A percentile compares a stretch with the other conserved stretches of the same genome.
phyloP scores from a whole-genome alignment of 2,797 vertebrate genomes.

The Pteronotus mesoamericanus region DNA sequence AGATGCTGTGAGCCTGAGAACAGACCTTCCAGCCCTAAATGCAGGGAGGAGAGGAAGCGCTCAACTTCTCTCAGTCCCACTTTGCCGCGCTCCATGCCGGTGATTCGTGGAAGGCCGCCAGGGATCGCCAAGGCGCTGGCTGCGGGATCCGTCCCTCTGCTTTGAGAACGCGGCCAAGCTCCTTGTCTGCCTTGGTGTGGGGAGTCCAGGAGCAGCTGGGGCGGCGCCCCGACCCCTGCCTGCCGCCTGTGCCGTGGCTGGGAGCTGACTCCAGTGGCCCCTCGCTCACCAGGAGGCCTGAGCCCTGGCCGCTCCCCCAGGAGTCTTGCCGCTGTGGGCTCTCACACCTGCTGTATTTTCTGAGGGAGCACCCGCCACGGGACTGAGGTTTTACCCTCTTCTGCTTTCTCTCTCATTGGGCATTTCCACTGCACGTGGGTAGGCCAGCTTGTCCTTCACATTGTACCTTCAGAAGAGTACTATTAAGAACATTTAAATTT shows the following conservation, averaged over 20 bases:
- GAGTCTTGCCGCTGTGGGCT: background rate
- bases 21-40: background rate
- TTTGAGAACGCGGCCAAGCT: background rate
- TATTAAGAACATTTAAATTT: background rate
- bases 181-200: background rate
- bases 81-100: background rate
- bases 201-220: background rate
- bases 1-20: background rate
- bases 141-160: background rate
- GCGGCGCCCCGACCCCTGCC: fast-evolving
- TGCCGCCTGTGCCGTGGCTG: background rate
- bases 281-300: background rate
- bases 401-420: background rate
- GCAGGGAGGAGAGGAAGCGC: background rate
- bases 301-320: background rate
- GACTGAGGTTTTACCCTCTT: background rate
- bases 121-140: background rate
- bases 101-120: background rate
- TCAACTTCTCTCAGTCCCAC: background rate
- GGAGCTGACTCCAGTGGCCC: background rate
- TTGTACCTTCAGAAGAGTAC: background rate
- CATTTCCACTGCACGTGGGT: background rate
- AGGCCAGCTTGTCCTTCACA: background rate
- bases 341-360: background rate
- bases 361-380: background rate